Conservation (phyloP, 1,140 invertebrate genomes). For the Drosophila bocki region DNA sequence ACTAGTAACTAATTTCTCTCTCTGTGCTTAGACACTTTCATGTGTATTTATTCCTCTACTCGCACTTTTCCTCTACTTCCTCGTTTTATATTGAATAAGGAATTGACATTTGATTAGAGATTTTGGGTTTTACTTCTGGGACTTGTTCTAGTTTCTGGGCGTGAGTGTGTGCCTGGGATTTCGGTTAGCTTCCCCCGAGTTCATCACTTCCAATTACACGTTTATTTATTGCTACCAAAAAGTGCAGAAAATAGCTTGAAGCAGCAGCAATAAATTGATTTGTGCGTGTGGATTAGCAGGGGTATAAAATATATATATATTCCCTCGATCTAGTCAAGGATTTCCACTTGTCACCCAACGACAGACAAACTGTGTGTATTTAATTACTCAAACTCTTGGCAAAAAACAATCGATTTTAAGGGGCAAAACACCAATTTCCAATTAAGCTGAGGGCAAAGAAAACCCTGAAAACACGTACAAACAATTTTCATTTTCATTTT, state of each 20-base stretch:
- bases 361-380: slow-evolving; percentile 46
- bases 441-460: slow-evolving; percentile 53
- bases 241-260: slow-evolving; percentile 29
- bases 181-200: slow-evolving; percentile 39
- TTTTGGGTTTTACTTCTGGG: slow-evolving; percentile 45
- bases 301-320: neutral
- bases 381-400: slow-evolving; percentile 72
- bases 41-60: slow-evolving; percentile 32
- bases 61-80: slow-evolving; percentile 38
- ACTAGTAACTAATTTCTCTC: neutral
- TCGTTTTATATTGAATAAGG: slow-evolving; percentile 72
- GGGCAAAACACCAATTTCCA: slow-evolving; percentile 56
- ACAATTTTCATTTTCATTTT: slow-evolving; percentile 56
- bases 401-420: slow-evolving; percentile 46
- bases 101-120: slow-evolving; percentile 84
- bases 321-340: neutral
- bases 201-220: slow-evolving; percentile 81
- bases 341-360: slow-evolving; percentile 38
- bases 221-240: slow-evolving; percentile 75
- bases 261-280: slow-evolving; percentile 64
- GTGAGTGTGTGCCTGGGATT: slow-evolving; percentile 44
- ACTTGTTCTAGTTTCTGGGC: slow-evolving; percentile 31
- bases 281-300: slow-evolving; percentile 59
- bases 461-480: slow-evolving; percentile 62
- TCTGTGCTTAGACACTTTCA: neutral